Evolutionary conservation across 2,113 vertebrate species (phyloP).

Genomic region (Ondatra zibethicus): DNA sequence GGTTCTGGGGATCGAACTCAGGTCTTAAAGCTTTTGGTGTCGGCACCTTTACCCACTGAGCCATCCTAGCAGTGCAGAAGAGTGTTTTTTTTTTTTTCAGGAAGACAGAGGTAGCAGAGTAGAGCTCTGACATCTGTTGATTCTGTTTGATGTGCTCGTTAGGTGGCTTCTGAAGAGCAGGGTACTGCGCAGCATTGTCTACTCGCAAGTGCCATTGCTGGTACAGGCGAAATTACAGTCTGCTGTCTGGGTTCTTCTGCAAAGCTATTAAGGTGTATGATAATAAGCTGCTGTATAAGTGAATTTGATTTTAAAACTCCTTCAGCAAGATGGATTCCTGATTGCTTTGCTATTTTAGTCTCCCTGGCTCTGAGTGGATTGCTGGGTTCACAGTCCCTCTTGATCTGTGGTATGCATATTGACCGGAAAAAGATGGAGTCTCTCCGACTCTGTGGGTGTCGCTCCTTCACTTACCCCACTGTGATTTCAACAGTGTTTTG

Average conservation of each 20-base stretch:
- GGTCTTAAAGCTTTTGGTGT: neutral
- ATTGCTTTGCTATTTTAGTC: neutral
- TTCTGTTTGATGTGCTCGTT: neutral
- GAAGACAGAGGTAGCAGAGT: neutral
- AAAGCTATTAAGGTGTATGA: neutral
- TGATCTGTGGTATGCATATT: neutral
- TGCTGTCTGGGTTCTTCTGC: neutral
- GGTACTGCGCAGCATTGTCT: neutral
- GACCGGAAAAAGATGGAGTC: neutral
- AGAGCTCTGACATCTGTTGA: neutral
- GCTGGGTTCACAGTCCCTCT: neutral
- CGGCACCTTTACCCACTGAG: neutral
- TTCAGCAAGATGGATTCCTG: neutral
- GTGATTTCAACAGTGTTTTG: neutral
- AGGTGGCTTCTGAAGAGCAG: neutral
- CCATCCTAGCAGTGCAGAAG: neutral
- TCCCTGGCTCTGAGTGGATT: neutral
- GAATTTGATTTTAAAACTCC: conserved; percentile 9
- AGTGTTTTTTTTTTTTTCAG: conserved; percentile 7
- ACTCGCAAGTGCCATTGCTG: neutral
- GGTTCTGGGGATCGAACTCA: neutral
- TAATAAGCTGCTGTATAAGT: neutral
- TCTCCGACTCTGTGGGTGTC: neutral
- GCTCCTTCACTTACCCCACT: neutral
- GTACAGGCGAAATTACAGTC: neutral